Evolutionary conservation across 2,797 vertebrate genomes (phyloP), one percentile per base, ranked within the genome.

Genomic region (Phylloscopus collybita): DNA sequence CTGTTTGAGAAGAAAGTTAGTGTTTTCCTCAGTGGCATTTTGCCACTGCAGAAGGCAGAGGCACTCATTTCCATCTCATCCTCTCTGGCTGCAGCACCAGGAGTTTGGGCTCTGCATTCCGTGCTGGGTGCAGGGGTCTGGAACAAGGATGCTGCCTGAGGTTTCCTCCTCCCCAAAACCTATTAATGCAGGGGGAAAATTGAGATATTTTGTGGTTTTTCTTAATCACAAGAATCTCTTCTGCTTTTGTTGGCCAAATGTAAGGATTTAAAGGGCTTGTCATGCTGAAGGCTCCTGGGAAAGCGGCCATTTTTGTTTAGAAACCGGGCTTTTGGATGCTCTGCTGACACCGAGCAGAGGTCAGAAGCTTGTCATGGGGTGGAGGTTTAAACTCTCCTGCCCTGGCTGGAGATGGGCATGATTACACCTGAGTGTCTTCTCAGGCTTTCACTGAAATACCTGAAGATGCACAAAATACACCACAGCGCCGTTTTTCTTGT

Each of bases 281-380:
- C 38, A 47, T 20, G 47, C 60, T 73, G 44, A 40, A 40, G 40
- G 38, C 16, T 76, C 25, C 19, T 7, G 32, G 45, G 20, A 9
- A 76, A 44, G 20, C 13, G 22, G 19, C 18, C 8, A 6, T 62
- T 66, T 72, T 61, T 59, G 11, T 32, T 60, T 56, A 40, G 56
- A 49, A 82, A 42, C 13, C 29, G 30, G 1, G 3, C 1, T n/a
- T 44, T 80, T 70, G n/a, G 26, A 3, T 30, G 11, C 13, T 76
- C 7, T 25, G 32, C 34, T 89, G 64, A 16, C 13, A 30, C 26
- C 0, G 0, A 59, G 23, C 5, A 7, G 6, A n/a, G 50, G 36
- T 27, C 20, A 56, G 61, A 27, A 86, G 17, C 30, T 23, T 23
- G 5, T 21, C 0, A 0, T 3, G 32, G 13, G 10, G 2, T 30